Evolutionary conservation across 2,113 vertebrate species (phyloP).

Genomic region (Psittacula cyanocephala): DNA sequence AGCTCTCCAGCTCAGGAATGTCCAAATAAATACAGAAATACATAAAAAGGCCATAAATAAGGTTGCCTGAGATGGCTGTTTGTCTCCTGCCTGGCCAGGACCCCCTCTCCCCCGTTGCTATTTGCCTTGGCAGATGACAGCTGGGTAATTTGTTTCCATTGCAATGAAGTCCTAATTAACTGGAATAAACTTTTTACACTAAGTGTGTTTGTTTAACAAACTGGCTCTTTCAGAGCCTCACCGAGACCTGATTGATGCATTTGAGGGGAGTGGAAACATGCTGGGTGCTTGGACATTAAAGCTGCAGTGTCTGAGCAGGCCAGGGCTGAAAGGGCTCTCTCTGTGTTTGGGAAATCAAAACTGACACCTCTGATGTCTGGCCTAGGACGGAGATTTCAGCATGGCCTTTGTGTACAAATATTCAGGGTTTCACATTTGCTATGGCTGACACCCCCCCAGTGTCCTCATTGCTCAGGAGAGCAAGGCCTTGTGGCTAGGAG

Average conservation of each 20-base stretch:
- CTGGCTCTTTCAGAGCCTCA: constrained; percentile 76
- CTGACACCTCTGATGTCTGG: constrained; percentile 70
- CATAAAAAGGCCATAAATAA: constrained; percentile 68
- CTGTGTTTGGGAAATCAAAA: constrained; percentile 67
- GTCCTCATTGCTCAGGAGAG: accelerated
- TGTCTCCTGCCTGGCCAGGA: constrained; percentile 41
- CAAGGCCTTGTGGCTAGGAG: not conserved
- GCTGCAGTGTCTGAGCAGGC: constrained; percentile 65
- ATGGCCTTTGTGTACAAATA: constrained; percentile 48
- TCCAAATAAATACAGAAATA: constrained; percentile 68
- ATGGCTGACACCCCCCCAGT: not conserved
- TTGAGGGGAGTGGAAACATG: constrained; percentile 62
- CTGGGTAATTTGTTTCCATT: constrained; percentile 77
- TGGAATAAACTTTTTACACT: constrained; percentile 80
- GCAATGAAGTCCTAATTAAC: constrained; percentile 78
- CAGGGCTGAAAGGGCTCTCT: constrained; percentile 66
- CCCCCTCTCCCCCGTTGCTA: constrained; percentile 44
- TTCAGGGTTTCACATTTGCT: not conserved
- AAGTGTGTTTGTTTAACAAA: constrained; percentile 79
- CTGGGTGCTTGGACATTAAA: constrained; percentile 65
- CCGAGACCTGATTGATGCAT: constrained; percentile 71
- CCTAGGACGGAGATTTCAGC: constrained; percentile 20
- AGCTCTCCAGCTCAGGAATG: constrained; percentile 57
- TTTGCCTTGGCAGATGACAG: constrained; percentile 73
- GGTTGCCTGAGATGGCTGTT: constrained; percentile 64